phyloP scores from a whole-genome alignment of 1,140 invertebrate species.

The Halyomorpha halys region DNA sequence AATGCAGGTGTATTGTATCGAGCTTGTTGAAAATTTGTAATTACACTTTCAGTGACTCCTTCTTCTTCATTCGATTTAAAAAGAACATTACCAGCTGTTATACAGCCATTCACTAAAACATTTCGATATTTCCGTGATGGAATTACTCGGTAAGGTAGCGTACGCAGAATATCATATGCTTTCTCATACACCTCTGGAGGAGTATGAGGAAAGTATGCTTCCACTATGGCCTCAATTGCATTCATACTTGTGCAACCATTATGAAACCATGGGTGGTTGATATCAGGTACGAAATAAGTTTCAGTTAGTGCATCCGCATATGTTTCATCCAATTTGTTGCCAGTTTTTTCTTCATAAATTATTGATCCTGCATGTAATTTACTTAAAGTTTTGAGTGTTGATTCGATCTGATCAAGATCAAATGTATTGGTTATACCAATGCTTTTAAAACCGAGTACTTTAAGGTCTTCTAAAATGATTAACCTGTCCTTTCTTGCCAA shows the following conservation, averaged over 20 bases:
- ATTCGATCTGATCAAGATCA: conserved; percentile 11
- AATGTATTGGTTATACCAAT: neutral
- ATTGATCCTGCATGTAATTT: conserved; percentile 19
- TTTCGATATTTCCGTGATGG: conserved; percentile 7
- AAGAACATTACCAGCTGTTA: conserved; percentile 21
- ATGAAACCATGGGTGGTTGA: conserved; percentile 9
- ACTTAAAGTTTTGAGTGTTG: conserved; percentile 8
- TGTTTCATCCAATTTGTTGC: neutral
- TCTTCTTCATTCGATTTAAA: conserved; percentile 16
- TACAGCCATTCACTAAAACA: conserved; percentile 13
- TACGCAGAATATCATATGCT: conserved; percentile 12
- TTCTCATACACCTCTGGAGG: conserved; percentile 1
- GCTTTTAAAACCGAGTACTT: conserved; percentile 1
- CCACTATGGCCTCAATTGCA: conserved; percentile 14
- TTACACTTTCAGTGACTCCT: neutral
- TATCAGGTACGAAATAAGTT: conserved; percentile 18
- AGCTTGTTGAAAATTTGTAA: conserved; percentile 17
- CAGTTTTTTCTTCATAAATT: conserved; percentile 5
- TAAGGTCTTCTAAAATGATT: conserved; percentile 15
- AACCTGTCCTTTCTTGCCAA: conserved; percentile 9
- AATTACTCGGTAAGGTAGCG: neutral
- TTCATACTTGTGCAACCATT: conserved; percentile 16
- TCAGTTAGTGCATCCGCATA: conserved; percentile 3
- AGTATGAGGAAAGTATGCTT: conserved; percentile 14
- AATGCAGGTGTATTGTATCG: conserved; percentile 18